These are phyloP conservation scores for Canis aureus DNA, from an alignment of 2,113 vertebrate genomes.

Conservation along the genomic window DNA sequence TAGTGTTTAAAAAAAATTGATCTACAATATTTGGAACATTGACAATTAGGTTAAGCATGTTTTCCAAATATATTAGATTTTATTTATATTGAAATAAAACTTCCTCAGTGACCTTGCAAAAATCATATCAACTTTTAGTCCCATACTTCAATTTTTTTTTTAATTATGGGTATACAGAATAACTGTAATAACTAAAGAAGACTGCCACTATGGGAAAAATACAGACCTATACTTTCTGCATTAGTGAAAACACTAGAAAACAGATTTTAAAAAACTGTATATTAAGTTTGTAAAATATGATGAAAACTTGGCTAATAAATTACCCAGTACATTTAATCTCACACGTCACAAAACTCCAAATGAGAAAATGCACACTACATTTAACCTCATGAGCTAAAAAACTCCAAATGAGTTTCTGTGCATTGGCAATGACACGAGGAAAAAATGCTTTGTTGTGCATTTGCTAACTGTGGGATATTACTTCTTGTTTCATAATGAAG, in stretches of 20 bases:
- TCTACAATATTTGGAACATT: not conserved
- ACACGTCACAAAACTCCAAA: slow-evolving; percentile 80
- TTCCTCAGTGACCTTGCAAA: not conserved
- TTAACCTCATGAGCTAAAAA: slow-evolving; percentile 72
- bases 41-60: not conserved
- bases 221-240: not conserved
- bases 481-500: slow-evolving; percentile 53
- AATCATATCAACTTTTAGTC: not conserved
- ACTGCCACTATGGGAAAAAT: not conserved
- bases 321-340: slow-evolving; percentile 78
- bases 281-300: slow-evolving; percentile 63
- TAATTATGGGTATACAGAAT: not conserved
- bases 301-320: slow-evolving; percentile 71
- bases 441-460: slow-evolving; percentile 45
- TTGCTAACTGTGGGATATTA: slow-evolving; percentile 21
- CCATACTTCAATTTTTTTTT: not conserved
- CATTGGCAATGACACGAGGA: not conserved
- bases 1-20: not conserved
- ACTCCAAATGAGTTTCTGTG: slow-evolving; percentile 68
- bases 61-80: slow-evolving; percentile 13
- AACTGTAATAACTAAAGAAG: not conserved
- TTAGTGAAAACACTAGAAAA: slow-evolving; percentile 52
- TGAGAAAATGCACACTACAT: slow-evolving; percentile 81
- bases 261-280: not conserved
- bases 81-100: slow-evolving; percentile 26